These are phyloP conservation scores for Caracal caracal DNA, from an alignment of 2,113 vertebrate species.

Conservation along the genomic window DNA sequence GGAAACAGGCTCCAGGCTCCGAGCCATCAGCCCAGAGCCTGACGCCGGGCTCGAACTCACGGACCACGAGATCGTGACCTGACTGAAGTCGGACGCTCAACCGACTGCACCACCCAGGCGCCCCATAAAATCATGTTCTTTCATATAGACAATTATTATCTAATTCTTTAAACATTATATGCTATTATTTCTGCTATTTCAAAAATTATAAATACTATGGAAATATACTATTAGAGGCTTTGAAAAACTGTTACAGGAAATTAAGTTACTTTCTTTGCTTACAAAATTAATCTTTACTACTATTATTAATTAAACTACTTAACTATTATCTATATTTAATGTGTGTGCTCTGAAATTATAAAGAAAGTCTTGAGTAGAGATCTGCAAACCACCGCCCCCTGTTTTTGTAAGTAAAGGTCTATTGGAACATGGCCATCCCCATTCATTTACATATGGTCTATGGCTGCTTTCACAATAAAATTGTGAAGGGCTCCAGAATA, in stretches of 20 bases:
- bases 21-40: too few species aligned
- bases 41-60: too few species aligned
- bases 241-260: background rate
- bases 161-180: background rate
- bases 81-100: too few species aligned
- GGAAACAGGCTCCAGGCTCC: too few species aligned
- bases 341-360: background rate
- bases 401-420: background rate
- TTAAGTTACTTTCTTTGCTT: background rate
- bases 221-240: background rate
- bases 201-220: background rate
- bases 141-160: background rate
- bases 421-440: background rate
- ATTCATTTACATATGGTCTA: background rate
- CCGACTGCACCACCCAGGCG: too few species aligned
- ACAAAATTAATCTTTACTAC: background rate
- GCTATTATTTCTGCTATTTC: background rate
- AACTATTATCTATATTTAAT: background rate
- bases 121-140: background rate
- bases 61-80: too few species aligned
- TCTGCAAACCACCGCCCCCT: background rate
- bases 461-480: background rate
- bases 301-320: background rate
- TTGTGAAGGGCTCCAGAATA: background rate
- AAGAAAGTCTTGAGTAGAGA: background rate